phyloP scores from a whole-genome alignment of 2,113 vertebrate genomes.

The Burhinus oedicnemus region DNA sequence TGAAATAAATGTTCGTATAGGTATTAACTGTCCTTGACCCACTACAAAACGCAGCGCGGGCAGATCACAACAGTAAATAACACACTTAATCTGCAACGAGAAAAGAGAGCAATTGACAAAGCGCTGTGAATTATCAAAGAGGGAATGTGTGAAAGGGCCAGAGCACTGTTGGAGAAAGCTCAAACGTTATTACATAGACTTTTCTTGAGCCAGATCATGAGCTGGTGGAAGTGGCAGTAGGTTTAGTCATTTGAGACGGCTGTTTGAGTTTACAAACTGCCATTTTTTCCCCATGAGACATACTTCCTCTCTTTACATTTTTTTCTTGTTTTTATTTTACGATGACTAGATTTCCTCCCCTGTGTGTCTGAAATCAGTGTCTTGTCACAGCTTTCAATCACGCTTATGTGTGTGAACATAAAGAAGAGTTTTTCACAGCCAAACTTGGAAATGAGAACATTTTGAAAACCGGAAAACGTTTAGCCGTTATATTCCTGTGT shows the following conservation, averaged over 20 bases:
- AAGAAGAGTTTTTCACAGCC: neutral
- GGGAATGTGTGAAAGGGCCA: neutral
- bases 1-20: neutral
- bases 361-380: neutral
- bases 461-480: neutral
- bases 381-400: constrained; percentile 39
- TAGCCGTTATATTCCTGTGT: neutral
- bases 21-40: neutral
- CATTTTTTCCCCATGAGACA: neutral
- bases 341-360: neutral
- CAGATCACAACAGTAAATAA: neutral
- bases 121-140: neutral
- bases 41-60: neutral
- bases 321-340: neutral
- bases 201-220: neutral
- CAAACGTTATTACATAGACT: neutral
- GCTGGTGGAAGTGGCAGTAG: neutral
- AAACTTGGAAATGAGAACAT: neutral
- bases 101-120: neutral
- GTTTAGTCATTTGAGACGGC: neutral
- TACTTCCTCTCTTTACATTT: neutral
- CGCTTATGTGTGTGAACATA: neutral
- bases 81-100: neutral
- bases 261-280: neutral
- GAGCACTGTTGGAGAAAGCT: neutral